phyloP scores from a whole-genome alignment of 30 jellyfish, hydroid and myxozoan genomes.

The Nemopilema nomurai region DNA sequence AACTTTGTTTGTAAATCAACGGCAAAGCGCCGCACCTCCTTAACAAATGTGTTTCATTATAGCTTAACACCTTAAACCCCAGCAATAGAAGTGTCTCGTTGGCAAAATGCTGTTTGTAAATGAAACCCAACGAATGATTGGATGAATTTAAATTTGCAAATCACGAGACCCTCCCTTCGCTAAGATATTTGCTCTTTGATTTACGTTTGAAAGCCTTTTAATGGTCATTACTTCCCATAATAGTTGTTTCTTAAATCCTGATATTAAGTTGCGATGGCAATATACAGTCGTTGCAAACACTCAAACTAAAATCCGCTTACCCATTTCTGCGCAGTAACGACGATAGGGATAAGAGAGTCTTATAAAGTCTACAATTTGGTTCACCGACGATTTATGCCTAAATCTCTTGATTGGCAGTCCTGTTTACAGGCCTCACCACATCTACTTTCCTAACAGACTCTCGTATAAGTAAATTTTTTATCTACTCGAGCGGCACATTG shows the following conservation, averaged over 20 bases:
- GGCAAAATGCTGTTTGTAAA: slow-evolving; percentile 19
- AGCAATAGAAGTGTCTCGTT: background rate
- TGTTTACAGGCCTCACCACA: slow-evolving; percentile 68
- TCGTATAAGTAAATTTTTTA: slow-evolving; percentile 14
- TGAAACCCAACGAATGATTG: slow-evolving; percentile 19
- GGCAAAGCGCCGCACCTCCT: background rate
- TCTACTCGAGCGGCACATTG: slow-evolving; percentile 12
- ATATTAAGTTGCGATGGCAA: slow-evolving; percentile 61
- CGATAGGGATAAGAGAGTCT: slow-evolving; percentile 66
- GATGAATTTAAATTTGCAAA: slow-evolving; percentile 8
- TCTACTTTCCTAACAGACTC: slow-evolving; percentile 41
- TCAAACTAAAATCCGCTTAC: slow-evolving; percentile 71
- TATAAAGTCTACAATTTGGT: slow-evolving; percentile 63
- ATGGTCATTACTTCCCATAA: slow-evolving; percentile 41
- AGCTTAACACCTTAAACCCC: background rate
- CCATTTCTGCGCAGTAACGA: slow-evolving; percentile 56
- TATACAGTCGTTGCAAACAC: slow-evolving; percentile 35
- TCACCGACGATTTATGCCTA: slow-evolving; percentile 63
- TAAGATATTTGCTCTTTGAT: slow-evolving; percentile 34
- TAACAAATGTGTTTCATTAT: background rate
- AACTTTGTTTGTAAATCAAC: background rate
- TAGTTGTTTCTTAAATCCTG: slow-evolving; percentile 61
- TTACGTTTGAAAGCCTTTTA: slow-evolving; percentile 48
- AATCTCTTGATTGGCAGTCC: slow-evolving; percentile 78
- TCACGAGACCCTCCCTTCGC: slow-evolving; percentile 36